Evolutionary conservation across 2,888 invertebrate genomes (phyloP).

Genomic region (Palloptera scutellata): DNA sequence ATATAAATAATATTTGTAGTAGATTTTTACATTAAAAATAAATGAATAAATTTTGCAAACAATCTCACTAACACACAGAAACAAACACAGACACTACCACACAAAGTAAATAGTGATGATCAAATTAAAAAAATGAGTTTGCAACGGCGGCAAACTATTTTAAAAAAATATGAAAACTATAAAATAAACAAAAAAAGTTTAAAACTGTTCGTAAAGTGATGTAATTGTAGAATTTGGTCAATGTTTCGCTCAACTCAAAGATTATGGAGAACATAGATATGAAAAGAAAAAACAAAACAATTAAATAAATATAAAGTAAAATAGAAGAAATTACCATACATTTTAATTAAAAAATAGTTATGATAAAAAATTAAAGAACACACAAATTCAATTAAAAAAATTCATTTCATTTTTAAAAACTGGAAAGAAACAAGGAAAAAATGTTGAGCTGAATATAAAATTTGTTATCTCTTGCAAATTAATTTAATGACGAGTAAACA

Average conservation of each 20-base stretch:
- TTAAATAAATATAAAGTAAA: too few species aligned
- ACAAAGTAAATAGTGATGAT: neutral
- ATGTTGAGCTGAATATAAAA: neutral
- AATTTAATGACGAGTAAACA: neutral
- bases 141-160: neutral
- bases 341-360: neutral
- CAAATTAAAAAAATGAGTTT: neutral
- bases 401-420: neutral
- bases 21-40: constrained; percentile 1
- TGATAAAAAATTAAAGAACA: neutral
- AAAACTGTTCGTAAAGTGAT: constrained; percentile 13
- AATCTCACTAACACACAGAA: neutral
- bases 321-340: neutral
- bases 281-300: too few species aligned
- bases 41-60: neutral
- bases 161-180: too few species aligned
- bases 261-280: neutral
- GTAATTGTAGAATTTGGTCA: constrained; percentile 25
- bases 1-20: constrained; percentile 7
- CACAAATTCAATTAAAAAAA: constrained; percentile 14
- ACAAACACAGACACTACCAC: neutral
- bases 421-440: constrained; percentile 6
- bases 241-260: constrained; percentile 28
- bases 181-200: neutral
- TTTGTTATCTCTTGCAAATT: neutral